Conservation (phyloP, 1,140 invertebrate genomes). For the Wasmannia auropunctata region DNA sequence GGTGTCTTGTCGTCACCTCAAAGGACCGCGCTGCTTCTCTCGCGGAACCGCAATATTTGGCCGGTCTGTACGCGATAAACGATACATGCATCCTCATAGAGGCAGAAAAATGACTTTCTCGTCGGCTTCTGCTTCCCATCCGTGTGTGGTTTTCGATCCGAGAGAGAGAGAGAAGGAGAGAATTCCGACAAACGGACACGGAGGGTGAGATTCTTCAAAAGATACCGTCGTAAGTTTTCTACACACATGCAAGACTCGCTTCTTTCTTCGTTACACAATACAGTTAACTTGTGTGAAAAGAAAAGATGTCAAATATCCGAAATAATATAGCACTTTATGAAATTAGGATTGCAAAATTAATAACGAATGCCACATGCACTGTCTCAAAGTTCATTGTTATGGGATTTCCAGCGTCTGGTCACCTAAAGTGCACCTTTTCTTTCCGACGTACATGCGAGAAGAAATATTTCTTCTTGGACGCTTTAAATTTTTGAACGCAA, state of each 20-base stretch:
- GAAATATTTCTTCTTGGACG: not conserved
- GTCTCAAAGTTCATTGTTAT: not conserved
- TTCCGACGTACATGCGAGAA: not conserved
- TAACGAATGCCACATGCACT: not conserved
- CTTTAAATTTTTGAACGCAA: not conserved
- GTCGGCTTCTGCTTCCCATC: not conserved
- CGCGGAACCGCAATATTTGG: slow-evolving; percentile 45
- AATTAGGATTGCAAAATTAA: not conserved
- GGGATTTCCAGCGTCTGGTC: not conserved
- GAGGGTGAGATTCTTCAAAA: not conserved
- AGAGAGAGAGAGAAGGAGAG: not conserved
- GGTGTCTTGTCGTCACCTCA: slow-evolving; percentile 76
- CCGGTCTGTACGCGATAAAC: slow-evolving; percentile 22
- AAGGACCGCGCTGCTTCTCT: slow-evolving; percentile 55
- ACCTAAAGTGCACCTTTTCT: not conserved
- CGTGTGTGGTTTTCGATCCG: slow-evolving; percentile 14
- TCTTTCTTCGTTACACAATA: not conserved
- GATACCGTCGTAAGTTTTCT: not conserved
- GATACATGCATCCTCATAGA: slow-evolving; percentile 15
- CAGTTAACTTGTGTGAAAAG: not conserved
- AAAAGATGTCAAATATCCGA: not conserved
- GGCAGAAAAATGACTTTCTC: slow-evolving; percentile 66
- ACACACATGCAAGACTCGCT: not conserved
- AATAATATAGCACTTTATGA: not conserved
- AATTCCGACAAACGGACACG: not conserved